Conservation (phyloP, 2,797 vertebrate species). For the Atherinosoma microstoma region DNA sequence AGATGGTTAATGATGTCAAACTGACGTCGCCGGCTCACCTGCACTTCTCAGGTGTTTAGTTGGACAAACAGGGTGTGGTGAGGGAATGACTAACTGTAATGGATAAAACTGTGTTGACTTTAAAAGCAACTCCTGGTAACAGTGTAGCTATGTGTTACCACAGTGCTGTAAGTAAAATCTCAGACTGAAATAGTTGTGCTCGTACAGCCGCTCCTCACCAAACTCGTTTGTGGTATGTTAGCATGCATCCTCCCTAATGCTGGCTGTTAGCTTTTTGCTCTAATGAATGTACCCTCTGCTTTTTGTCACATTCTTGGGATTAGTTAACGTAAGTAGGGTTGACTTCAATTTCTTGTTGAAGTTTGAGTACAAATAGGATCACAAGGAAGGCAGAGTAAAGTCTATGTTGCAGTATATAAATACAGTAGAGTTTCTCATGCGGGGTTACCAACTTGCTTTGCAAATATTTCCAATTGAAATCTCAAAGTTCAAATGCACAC, state of each 20-base stretch:
- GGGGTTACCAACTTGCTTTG: not conserved
- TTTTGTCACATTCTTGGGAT: not conserved
- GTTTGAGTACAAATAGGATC: not conserved
- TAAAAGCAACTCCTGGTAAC: not conserved
- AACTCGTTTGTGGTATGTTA: slow-evolving; percentile 37
- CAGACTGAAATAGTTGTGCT: not conserved
- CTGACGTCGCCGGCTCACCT: not conserved
- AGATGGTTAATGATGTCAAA: not conserved
- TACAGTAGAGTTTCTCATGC: not conserved
- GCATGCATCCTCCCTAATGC: not conserved
- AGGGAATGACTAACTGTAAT: slow-evolving; percentile 13
- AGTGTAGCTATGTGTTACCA: not conserved
- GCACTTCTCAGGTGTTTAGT: slow-evolving; percentile 1
- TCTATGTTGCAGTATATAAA: not conserved
- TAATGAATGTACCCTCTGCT: not conserved
- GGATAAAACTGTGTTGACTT: slow-evolving; percentile 11
- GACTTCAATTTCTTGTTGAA: not conserved
- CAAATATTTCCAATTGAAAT: not conserved
- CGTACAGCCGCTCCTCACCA: slow-evolving; percentile 3
- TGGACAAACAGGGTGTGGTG: slow-evolving; percentile 14
- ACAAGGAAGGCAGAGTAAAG: not conserved
- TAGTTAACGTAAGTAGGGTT: not conserved
- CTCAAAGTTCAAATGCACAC: not conserved
- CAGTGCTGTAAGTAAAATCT: not conserved
- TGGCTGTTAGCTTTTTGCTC: not conserved